Evolutionary conservation across 2,797 vertebrate species (phyloP), one percentile per base, ranked within the genome.

Genomic region (Sebastes kiyomatsui): DNA sequence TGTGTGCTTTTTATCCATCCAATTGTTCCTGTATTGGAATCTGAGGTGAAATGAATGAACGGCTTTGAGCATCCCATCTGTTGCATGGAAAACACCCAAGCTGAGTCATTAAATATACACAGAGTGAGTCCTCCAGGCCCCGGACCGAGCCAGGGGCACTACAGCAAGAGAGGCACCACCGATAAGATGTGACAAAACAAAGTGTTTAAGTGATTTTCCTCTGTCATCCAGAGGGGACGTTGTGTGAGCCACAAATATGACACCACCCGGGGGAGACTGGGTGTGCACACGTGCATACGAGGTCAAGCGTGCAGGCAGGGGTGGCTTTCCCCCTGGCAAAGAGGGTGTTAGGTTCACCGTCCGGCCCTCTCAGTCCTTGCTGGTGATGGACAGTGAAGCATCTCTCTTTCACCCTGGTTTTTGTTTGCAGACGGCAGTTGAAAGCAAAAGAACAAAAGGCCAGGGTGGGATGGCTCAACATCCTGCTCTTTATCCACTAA

Each of bases 331-430:
- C 92, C 88, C 72, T 55, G 72, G 81, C 75, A 90, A 76, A 79
- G 20, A 83, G 66, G 81, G 90, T 93, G 84, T 94, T 86, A 11
- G 77, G 88, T 94, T 92, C 72, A 88, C 83, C 82, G 72, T 35
- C 38, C 38, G 72, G 72, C 77, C 62, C 69, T 83, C 75, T 81
- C 67, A 8, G 73, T 32, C 8, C 75, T 59, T 7, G 9, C 33
- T 12, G 91, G 81, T 91, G 91, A 93, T 75, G 73, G 90, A 91
- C 67, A 61, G 72, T 3, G 6, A 54, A 71, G 75, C 77, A 20
- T 90, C 87, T 92, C 88, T 68, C 69, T 91, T 91, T 93, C 88
- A 84, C 14, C 55, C 58, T 13, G 56, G 67, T 79, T 87, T 84
- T 87, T 67, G 68, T 87, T 79, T 30, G 74, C 79, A 81, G 80